phyloP scores from a whole-genome alignment of 2,113 vertebrate species.

The Cricetomys ansorgei region DNA sequence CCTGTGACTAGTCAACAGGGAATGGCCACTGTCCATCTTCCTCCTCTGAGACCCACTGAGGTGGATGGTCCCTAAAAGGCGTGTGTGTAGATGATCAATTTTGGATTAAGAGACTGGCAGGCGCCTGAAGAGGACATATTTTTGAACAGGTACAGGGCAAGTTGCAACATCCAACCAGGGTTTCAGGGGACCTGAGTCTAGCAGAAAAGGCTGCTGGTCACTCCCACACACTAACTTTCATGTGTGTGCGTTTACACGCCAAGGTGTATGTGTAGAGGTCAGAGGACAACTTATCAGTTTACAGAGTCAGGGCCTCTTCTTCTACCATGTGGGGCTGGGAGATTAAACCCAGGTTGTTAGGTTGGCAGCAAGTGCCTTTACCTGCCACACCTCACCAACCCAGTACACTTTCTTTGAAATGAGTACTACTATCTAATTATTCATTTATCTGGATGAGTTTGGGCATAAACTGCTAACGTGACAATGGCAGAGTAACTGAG shows the following conservation, averaged over 20 bases:
- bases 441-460: not conserved
- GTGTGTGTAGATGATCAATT: not conserved
- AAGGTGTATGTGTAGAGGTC: not conserved
- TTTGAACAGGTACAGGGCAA: constrained; percentile 23
- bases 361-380: not conserved
- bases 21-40: not conserved
- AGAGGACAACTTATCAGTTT: not conserved
- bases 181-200: not conserved
- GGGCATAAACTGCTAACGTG: not conserved
- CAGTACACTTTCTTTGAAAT: not conserved
- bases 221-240: not conserved
- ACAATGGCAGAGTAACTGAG: not conserved
- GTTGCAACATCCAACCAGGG: not conserved
- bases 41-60: not conserved
- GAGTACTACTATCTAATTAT: not conserved
- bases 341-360: not conserved
- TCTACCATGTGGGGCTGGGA: not conserved
- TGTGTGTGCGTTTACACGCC: no score
- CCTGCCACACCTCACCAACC: not conserved
- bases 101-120: not conserved
- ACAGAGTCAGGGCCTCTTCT: not conserved
- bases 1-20: not conserved
- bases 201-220: not conserved
- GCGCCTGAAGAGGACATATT: not conserved
- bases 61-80: not conserved